These are phyloP conservation scores for Semicossyphus pulcher DNA, from an alignment of 2,113 vertebrate species.

Conservation along the genomic window DNA sequence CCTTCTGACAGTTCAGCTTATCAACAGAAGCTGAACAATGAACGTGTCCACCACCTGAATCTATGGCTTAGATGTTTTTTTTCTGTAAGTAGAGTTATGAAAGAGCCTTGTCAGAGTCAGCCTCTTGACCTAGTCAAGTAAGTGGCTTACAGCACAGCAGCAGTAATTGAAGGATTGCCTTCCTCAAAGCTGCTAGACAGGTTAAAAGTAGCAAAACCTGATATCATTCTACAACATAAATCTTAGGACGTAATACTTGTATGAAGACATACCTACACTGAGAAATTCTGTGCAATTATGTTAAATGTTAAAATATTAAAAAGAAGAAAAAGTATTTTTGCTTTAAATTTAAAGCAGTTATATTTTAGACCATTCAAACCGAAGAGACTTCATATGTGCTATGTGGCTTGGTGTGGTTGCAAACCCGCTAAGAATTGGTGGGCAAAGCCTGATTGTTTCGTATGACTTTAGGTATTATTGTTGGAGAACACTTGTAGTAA, in stretches of 20 bases:
- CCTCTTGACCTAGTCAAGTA: conserved; percentile 18
- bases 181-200: conserved; percentile 39
- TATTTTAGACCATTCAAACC: neutral
- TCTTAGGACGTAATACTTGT: neutral
- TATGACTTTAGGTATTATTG: neutral
- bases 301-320: neutral
- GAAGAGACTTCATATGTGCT: neutral
- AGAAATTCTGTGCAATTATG: neutral
- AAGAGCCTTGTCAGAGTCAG: neutral
- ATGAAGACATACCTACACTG: neutral
- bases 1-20: neutral
- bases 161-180: conserved; percentile 47
- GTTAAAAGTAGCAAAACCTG: conserved; percentile 57
- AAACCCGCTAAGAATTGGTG: neutral
- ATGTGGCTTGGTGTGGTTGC: conserved; percentile 16
- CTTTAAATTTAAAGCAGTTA: neutral
- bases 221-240: conserved; percentile 17
- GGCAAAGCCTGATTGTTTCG: neutral
- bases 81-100: conserved; percentile 1
- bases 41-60: neutral
- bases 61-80: neutral
- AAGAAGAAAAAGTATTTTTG: neutral
- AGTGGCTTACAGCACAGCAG: conserved; percentile 14
- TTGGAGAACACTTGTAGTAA: neutral
- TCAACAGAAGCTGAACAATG: neutral